Evolutionary conservation across 2,888 invertebrate genomes (phyloP), one percentile per base, ranked within the genome.

Genomic region (Lissocephala sabroskyi): DNA sequence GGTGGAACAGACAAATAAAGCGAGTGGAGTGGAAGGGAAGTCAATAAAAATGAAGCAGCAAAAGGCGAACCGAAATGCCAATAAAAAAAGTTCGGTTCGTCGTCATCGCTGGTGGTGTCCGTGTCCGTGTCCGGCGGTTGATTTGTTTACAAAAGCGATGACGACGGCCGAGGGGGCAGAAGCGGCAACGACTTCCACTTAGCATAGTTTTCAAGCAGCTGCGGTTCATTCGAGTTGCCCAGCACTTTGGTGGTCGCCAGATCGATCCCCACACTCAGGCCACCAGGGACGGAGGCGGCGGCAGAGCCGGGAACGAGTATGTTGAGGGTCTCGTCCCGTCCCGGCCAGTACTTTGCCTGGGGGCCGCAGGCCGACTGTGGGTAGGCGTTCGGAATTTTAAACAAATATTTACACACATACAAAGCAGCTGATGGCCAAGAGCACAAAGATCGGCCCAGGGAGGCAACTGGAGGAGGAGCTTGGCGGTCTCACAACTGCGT

Each of bases 131-230:
- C 49, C 55, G 49, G 45, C 50, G 55, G 49, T 50, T 47, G 50
- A 59, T 61, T 76, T 73, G 77, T 73, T 77, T 73, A 73, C 54
- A 74, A 44, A 57, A 67, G 47, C 52, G 47, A 48, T 52, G 59
- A 50, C 35, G 46, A 45, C 33, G 45, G 33, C 50, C 45, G 41
- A 43, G 47, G 41, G 23, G 10, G 46, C 29, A 41, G 49, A 48
- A 33, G 45, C 19, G 32, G 23, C 32, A 53, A 39, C 32, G 14
- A 26, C 28, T n/a, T 13, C 35, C 66, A 71, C 77, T 71, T 76
- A 57, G 74, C 77, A 68, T 71, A 76, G 65, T 64, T 66, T 50
- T 51, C 39, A 52, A 60, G 62, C 70, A 76, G 76, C 76, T 73
- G 47, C 52, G 54, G 52, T 62, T 57, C 61, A 36, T 30, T 43